Evolutionary conservation across 2,113 vertebrate species (phyloP), one percentile per base, ranked within the genome.

Genomic region (Nyctibius bracteatus): DNA sequence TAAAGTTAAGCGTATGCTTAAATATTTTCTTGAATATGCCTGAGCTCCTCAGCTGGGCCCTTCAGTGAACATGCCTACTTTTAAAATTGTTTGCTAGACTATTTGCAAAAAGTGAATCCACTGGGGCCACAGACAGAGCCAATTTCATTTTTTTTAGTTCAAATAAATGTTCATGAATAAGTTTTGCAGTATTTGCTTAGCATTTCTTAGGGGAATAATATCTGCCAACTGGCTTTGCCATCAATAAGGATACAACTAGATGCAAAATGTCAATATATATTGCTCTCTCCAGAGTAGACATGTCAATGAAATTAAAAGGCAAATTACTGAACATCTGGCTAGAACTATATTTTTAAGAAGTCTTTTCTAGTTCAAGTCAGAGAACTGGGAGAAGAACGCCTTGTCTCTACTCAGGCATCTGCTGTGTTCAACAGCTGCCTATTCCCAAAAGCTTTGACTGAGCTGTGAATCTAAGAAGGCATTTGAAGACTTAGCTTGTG

Each of bases 1-100:
- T 82, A 83, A 96, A 97, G 90, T 94, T 95, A 92, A 95, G 75
- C 88, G 93, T 95, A 96, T 88, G 85, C 68, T 92, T 94, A 94
- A 92, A 91, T 67, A 71, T 71, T 89, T 81, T 81, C 39, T 81
- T 96, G 89, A 96, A 94, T 96, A 96, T 93, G 86, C 77, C 95
- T 93, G 77, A 93, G 61, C 17, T 88, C 30, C 75, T 91, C 80
- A 91, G 18, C 39, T 88, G 88, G 31, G 82, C 18, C 1, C 0
- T 84, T 92, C 44, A 67, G 63, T 88, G 80, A 95, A 93, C 91
- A 90, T 95, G 39, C 31, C 44, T 93, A 35, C 66, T 94, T 86
- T 94, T 81, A 96, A 93, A 94, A 88, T 63, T 92, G 27, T 95
- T 95, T 95, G 65, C 82, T 90, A 67, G 77, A 83, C n/a, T 90